Evolutionary conservation across 2,888 invertebrate genomes (phyloP).

Genomic region (Cosmia trapezina): DNA sequence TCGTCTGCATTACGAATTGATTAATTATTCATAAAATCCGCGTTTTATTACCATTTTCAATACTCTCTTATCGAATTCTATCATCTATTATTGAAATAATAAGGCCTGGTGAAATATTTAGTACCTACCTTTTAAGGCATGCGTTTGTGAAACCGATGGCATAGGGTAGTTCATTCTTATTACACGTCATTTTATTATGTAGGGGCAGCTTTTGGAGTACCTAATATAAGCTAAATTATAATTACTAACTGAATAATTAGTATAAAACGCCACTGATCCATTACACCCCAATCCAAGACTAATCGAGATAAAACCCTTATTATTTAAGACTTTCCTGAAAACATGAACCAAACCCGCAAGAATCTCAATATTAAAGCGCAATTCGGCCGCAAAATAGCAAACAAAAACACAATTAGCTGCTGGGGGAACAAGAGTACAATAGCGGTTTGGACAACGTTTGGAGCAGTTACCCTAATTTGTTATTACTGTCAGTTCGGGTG

Average conservation of each 20-base stretch:
- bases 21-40: constrained; percentile 57
- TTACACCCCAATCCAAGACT: constrained; percentile 29
- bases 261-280: constrained; percentile 30
- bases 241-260: constrained; percentile 4
- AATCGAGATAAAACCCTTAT: constrained; percentile 52
- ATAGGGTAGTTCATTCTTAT: neutral
- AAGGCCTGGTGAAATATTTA: neutral
- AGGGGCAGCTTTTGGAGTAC: neutral
- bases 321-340: constrained; percentile 56
- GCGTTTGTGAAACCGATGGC: neutral
- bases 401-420: constrained; percentile 87
- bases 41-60: constrained; percentile 21
- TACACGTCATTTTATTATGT: neutral
- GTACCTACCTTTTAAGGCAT: neutral
- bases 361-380: constrained; percentile 72
- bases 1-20: constrained; percentile 49
- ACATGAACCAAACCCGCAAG: constrained; percentile 49
- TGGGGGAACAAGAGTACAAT: constrained; percentile 79
- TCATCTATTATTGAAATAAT: neutral
- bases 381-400: constrained; percentile 82
- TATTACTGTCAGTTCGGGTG: constrained; percentile 80
- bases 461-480: constrained; percentile 86
- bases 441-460: constrained; percentile 75
- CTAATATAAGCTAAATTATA: neutral
- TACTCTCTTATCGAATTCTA: neutral